phyloP scores from a whole-genome alignment of 2,113 vertebrate genomes.

The Pseudorectes ferrugineus region DNA sequence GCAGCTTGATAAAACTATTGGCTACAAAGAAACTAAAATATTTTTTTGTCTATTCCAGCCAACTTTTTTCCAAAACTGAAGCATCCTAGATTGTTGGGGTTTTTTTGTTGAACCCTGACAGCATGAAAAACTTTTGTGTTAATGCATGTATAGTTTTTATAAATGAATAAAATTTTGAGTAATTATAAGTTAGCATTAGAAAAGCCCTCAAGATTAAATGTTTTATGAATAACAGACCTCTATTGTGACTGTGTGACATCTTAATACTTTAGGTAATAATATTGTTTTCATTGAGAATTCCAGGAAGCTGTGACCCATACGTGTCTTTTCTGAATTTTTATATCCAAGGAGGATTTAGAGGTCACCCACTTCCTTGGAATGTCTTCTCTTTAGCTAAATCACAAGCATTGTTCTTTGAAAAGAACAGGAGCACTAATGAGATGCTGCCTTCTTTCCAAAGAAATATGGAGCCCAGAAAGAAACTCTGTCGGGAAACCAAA shows the following conservation, averaged over 20 bases:
- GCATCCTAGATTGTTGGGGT: background rate
- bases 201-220: background rate
- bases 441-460: background rate
- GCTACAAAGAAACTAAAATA: background rate
- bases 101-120: background rate
- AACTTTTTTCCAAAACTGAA: background rate
- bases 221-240: background rate
- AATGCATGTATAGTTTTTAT: background rate
- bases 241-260: background rate
- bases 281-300: slow-evolving; percentile 36
- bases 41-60: background rate
- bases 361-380: slow-evolving; percentile 11
- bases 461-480: background rate
- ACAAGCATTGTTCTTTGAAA: background rate
- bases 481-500: slow-evolving; percentile 24
- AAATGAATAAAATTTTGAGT: background rate
- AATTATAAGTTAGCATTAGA: background rate
- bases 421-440: background rate
- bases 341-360: background rate
- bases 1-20: background rate
- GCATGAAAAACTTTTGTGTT: background rate
- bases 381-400: background rate
- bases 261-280: background rate
- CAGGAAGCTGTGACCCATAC: background rate
- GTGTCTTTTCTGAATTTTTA: slow-evolving; percentile 2